These are phyloP conservation scores for Xenopus petersii DNA, from an alignment of 2,797 vertebrate species.

Conservation along the genomic window DNA sequence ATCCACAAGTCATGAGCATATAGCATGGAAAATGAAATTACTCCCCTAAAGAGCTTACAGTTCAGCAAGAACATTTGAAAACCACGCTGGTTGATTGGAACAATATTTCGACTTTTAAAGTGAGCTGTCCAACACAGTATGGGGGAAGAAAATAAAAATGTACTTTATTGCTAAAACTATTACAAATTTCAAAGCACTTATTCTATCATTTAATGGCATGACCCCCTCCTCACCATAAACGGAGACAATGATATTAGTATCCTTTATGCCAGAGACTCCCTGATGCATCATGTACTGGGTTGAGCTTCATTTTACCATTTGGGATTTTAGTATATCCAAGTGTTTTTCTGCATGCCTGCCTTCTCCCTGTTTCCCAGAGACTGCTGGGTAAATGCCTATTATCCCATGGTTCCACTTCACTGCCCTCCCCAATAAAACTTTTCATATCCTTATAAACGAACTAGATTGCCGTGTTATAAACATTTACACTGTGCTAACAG, in stretches of 20 bases:
- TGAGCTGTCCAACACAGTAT: conserved; percentile 44
- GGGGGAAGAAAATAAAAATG: conserved; percentile 46
- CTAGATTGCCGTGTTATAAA: conserved; percentile 99
- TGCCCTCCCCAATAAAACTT: conserved; percentile 99
- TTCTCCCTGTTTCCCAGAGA: conserved; percentile 93
- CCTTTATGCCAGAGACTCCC: conserved; percentile 68
- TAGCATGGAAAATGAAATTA: conserved; percentile 18
- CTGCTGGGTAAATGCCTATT: conserved; percentile 99
- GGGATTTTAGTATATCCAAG: conserved; percentile 98
- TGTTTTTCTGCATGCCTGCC: conserved; percentile 98
- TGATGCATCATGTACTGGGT: conserved; percentile 66
- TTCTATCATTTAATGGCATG: conserved; percentile 51
- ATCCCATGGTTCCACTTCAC: conserved; percentile 97
- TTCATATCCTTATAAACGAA: conserved; percentile 99
- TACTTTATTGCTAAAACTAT: conserved; percentile 51
- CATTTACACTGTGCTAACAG: conserved; percentile 99
- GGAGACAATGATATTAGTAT: conserved; percentile 45
- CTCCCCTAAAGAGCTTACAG: conserved; percentile 43
- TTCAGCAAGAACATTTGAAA: conserved; percentile 25
- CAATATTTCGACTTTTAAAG: conserved; percentile 16
- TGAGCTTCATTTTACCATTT: conserved; percentile 94
- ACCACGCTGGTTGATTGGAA: conserved; percentile 19
- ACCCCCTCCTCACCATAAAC: conserved; percentile 38
- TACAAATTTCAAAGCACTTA: conserved; percentile 52
- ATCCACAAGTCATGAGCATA: conserved; percentile 11